These are phyloP conservation scores for zebrafish (Danio rerio) DNA, from an alignment of 2,113 vertebrate genomes.

Conservation along the genomic window GRCz12tu NC_133179.1:20516001-20516500, in stretches of 20 bases:
- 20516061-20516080: too few relatives aligned
- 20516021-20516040: too few relatives aligned
- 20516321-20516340: constrained; percentile 30
- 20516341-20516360: constrained; percentile 51
- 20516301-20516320: neutral
- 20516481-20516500: neutral
- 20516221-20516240: neutral
- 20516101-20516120: too few relatives aligned
- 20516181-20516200: neutral
- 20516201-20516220: constrained; percentile 19
- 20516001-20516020: too few relatives aligned
- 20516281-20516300: neutral
- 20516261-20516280: neutral
- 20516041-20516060: too few relatives aligned
- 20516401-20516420: neutral
- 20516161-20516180: neutral
- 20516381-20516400: neutral
- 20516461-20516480: neutral
- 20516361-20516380: constrained; percentile 24
- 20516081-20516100: too few relatives aligned
- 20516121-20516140: neutral
- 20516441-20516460: too few relatives aligned
- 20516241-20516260: constrained; percentile 2
- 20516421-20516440: too few relatives aligned
- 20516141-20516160: neutral